A percentile compares a stretch with the other conserved stretches of the same genome.
Evolutionary conservation across 2,113 vertebrate species (phyloP).

Genomic region (Poeciliopsis occidentalis): DNA sequence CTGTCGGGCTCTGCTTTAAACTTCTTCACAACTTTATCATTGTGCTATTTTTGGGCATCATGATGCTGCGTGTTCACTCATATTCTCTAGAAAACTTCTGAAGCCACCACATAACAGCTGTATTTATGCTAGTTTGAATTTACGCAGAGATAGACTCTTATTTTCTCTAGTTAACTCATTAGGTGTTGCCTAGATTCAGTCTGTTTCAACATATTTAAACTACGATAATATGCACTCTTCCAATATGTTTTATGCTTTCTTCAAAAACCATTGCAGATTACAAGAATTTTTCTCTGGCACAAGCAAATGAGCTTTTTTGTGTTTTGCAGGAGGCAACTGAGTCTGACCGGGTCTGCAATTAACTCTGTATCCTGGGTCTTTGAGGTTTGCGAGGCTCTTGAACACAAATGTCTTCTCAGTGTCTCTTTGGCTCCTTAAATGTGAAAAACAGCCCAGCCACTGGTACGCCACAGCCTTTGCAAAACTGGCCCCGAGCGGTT

Average conservation of each 20-base stretch:
- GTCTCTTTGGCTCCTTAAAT: constrained; percentile 68
- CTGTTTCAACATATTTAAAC: no score
- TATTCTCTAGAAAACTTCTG: no score
- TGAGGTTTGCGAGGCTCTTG: constrained; percentile 59
- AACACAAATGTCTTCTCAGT: constrained; percentile 53
- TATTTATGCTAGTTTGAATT: no score
- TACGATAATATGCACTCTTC: no score
- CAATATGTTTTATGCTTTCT: constrained; percentile 14
- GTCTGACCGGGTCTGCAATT: constrained; percentile 45
- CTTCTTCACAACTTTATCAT: neutral
- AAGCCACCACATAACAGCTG: no score
- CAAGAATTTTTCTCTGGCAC: constrained; percentile 33
- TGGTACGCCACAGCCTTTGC: constrained; percentile 65
- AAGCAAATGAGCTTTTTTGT: constrained; percentile 18
- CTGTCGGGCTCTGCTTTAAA: neutral
- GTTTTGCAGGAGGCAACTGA: constrained; percentile 42
- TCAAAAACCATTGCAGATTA: constrained; percentile 60
- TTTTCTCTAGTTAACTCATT: no score
- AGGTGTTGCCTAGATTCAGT: no score
- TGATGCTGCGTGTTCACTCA: no score
- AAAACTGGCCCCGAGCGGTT: constrained; percentile 71
- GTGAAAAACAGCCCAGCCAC: constrained; percentile 73
- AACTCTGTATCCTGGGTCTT: constrained; percentile 57
- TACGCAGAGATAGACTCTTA: no score
- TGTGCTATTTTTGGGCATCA: no score